phyloP scores from a whole-genome alignment of 2,797 vertebrate species.

The Antennarius maculatus region DNA sequence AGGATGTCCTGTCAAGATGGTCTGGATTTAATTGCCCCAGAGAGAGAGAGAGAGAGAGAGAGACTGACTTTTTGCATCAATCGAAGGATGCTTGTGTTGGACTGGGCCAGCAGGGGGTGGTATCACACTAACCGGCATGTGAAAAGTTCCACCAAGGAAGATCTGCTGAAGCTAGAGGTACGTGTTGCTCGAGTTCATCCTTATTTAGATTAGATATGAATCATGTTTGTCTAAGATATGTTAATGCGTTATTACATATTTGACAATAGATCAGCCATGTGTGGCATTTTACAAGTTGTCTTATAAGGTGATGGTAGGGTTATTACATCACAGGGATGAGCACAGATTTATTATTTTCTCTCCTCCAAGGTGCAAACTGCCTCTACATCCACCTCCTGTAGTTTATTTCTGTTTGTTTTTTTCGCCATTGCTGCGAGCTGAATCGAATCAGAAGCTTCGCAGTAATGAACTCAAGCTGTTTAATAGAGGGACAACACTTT shows the following conservation, averaged over 20 bases:
- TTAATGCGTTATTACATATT: not conserved
- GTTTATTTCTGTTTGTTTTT: slow-evolving; percentile 15
- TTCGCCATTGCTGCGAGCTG: slow-evolving; percentile 19
- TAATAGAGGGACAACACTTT: slow-evolving; percentile 43
- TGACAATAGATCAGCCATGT: slow-evolving; percentile 8
- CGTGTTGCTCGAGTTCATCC: slow-evolving; percentile 8
- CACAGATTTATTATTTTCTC: slow-evolving; percentile 37
- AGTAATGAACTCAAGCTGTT: slow-evolving; percentile 49
- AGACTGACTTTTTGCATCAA: slow-evolving; percentile 12
- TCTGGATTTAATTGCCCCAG: slow-evolving; percentile 24
- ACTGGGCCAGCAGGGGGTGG: slow-evolving; percentile 66
- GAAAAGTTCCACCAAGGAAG: slow-evolving; percentile 11
- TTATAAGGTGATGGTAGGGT: slow-evolving; percentile 23
- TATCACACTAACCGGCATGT: slow-evolving; percentile 51
- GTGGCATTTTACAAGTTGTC: slow-evolving; percentile 2
- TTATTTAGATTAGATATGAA: slow-evolving; percentile 24
- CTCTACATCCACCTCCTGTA: no score
- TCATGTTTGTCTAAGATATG: not conserved
- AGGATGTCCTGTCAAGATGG: slow-evolving; percentile 15
- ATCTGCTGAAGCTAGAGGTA: slow-evolving; percentile 16
- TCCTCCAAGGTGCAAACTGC: no score
- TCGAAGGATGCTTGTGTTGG: slow-evolving; percentile 23
- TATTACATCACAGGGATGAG: slow-evolving; percentile 39
- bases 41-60: not conserved
- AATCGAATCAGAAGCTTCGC: slow-evolving; percentile 42